Evolutionary conservation across 2,888 invertebrate genomes (phyloP).

Genomic region (Octodonta nipae): DNA sequence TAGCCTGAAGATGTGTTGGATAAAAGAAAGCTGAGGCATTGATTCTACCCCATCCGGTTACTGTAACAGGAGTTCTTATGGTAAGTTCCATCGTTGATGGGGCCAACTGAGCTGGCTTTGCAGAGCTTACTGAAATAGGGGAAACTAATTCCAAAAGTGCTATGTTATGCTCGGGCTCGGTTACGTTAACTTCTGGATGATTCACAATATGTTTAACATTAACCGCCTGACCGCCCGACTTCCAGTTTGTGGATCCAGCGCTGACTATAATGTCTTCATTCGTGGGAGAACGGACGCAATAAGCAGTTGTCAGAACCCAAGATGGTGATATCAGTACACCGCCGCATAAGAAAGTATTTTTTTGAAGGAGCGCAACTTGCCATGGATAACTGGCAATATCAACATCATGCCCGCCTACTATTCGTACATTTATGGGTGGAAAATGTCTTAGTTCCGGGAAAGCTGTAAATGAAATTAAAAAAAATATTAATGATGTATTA

Average conservation of each 20-base stretch:
- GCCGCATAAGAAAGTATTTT: background rate
- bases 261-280: conserved; percentile 4
- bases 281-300: background rate
- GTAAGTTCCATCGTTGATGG: conserved; percentile 3
- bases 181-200: conserved; percentile 7
- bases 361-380: background rate
- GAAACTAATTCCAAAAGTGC: conserved; percentile 7
- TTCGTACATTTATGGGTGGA: too few relatives aligned
- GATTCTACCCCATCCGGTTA: conserved; percentile 14
- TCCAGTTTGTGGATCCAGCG: conserved; percentile 8
- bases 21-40: too few relatives aligned
- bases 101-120: conserved; percentile 4
- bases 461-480: too few relatives aligned
- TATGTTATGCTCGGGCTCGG: conserved; percentile 9
- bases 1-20: too few relatives aligned
- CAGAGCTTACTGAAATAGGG: conserved; percentile 1
- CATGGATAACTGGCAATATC: background rate
- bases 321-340: background rate
- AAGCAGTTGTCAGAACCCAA: background rate
- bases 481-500: too few relatives aligned
- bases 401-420: background rate
- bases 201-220: conserved; percentile 6
- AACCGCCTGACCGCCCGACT: conserved; percentile 8
- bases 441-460: too few relatives aligned
- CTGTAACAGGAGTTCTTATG: conserved; percentile 5